Base-by-base conservation (phyloP, 2,113 vertebrate genomes). In the Leptodactylus fuscus region DNA sequence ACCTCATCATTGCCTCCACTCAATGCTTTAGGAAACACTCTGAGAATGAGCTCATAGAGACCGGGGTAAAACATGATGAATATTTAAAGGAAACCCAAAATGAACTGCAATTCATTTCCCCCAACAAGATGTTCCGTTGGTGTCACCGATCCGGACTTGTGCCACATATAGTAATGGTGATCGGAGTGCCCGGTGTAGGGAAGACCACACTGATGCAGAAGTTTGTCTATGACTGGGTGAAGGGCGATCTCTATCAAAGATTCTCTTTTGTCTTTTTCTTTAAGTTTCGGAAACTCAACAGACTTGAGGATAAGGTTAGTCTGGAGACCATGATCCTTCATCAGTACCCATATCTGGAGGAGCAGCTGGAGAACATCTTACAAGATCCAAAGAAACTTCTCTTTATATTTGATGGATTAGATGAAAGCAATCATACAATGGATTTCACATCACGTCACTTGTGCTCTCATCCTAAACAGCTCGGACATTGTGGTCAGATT, bases 401-500 rank as follows among this genome's bases (percentile, higher is more conserved):
- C 80, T 92, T 95, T 79, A 87, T 95, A 16, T 92, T 95, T 58
- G 94, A 95, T 60, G 92, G 92, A 18, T 81, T 95, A 81, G 91
- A 94, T 51, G 81, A 86, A 36, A 90, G 74, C 69, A 84, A 82
- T 27, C 20, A 85, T 70, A 83, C 70, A 76, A 82, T 92, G 60
- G 86, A 91, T 32, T 87, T 88, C 13, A n/a, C 84, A 5, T 60
- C 62, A 10, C 53, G 46, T 1, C 16, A 53, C 8, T 81, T 92
- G 8, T 89, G 91, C 74, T 87, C 71, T 10, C 84, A 92, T 53
- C 87, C 77, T 0, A 32, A 69, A 27, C 88, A 88, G 75, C 29
- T 49, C 2, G 88, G 46, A 55, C 75, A 87, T 0, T 71, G 90
- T 22, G 44, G 87, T 11, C 87, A 87, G 46, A 85, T 95, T 67